These are phyloP conservation scores for Barnardius zonarius DNA, from an alignment of 2,113 vertebrate genomes.

Conservation along the genomic window DNA sequence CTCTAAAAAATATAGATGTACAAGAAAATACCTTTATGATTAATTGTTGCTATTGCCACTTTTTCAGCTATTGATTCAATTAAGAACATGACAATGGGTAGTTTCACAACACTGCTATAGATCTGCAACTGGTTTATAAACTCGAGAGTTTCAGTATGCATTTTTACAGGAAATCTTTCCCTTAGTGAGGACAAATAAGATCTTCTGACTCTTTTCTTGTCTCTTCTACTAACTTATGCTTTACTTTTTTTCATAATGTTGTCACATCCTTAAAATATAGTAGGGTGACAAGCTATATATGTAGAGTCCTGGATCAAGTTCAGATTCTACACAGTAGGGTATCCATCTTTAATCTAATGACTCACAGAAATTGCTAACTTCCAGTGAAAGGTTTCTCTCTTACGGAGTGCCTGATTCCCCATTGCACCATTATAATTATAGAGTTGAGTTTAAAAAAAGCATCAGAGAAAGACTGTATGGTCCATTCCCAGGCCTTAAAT, in stretches of 20 bases:
- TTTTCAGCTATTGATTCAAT: background rate
- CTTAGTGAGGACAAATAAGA: background rate
- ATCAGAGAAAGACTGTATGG: background rate
- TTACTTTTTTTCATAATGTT: background rate
- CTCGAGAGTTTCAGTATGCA: background rate
- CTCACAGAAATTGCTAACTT: background rate
- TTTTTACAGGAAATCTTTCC: background rate
- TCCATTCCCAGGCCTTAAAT: background rate
- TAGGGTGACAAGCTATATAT: background rate
- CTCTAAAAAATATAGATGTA: background rate
- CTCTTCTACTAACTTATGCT: background rate
- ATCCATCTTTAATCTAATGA: background rate
- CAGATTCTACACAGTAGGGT: background rate
- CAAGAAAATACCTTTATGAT: background rate
- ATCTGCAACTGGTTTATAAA: background rate
- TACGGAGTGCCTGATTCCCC: background rate
- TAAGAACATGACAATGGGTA: background rate
- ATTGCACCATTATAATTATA: background rate
- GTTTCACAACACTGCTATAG: background rate
- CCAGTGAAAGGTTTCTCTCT: background rate
- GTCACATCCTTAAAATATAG: background rate
- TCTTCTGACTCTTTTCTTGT: background rate
- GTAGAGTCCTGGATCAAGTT: background rate
- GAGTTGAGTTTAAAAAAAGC: background rate
- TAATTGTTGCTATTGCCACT: background rate